Percentiles rank a stretch among this genome's conserved stretches.
Conservation (phyloP, 2,113 vertebrate genomes). For the Cygnus buccinator region DNA sequence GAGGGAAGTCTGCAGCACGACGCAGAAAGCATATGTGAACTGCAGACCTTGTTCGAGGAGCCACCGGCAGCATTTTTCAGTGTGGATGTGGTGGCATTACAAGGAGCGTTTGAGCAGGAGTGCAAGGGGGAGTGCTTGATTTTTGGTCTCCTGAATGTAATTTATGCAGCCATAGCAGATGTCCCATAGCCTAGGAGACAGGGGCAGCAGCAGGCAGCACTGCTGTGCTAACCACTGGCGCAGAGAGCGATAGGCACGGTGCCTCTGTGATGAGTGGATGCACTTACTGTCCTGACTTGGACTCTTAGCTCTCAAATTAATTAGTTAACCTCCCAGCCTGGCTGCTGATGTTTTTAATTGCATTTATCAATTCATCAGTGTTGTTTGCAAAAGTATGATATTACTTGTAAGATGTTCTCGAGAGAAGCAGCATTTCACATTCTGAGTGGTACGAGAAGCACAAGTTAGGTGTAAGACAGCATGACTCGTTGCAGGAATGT, state of each 20-base stretch:
- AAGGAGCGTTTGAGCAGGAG: not conserved
- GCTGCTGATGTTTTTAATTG: not conserved
- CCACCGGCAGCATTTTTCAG: not conserved
- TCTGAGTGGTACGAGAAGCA: not conserved
- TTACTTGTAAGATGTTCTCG: not conserved
- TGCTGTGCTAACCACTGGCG: no score
- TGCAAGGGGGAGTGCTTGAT: not conserved
- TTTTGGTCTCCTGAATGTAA: not conserved
- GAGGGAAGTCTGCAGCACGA: not conserved
- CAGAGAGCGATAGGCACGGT: not conserved
- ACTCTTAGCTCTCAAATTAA: not conserved
- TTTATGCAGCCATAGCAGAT: not conserved
- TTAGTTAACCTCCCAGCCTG: not conserved
- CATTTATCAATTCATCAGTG: not conserved
- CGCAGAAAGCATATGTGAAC: slow-evolving; percentile 57
- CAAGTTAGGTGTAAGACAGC: not conserved
- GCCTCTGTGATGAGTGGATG: not conserved
- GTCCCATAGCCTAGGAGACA: not conserved
- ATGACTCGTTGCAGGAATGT: not conserved
- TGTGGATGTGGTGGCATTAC: not conserved
- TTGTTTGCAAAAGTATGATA: not conserved
- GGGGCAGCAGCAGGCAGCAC: not conserved
- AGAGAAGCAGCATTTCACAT: not conserved
- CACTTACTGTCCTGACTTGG: not conserved
- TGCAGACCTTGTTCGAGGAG: slow-evolving; percentile 12